Evolutionary conservation across 2,797 vertebrate genomes (phyloP).

Genomic region (Bradypodion ventrale): DNA sequence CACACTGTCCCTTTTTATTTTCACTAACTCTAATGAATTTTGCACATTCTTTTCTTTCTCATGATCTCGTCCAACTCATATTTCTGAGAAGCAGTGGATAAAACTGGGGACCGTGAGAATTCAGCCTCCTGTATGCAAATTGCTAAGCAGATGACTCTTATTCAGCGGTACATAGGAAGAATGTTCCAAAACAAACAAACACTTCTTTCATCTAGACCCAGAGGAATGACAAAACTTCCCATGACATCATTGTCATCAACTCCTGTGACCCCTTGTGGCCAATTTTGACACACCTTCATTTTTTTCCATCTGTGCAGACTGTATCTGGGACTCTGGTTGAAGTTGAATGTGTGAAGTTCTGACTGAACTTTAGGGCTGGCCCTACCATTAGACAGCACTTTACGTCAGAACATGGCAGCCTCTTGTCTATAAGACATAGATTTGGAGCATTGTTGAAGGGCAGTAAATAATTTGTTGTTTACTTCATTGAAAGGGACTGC

Average conservation of each 20-base stretch:
- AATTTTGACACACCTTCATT: constrained; percentile 73
- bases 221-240: constrained; percentile 71
- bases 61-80: background rate
- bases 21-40: background rate
- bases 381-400: too few relatives aligned
- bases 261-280: constrained; percentile 69
- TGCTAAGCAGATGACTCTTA: constrained; percentile 27
- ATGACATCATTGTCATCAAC: constrained; percentile 74
- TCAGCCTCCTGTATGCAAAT: constrained; percentile 40
- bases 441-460: too few relatives aligned
- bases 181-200: constrained; percentile 66
- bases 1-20: too few relatives aligned
- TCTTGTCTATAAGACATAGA: too few relatives aligned
- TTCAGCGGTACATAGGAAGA: constrained; percentile 53
- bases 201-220: constrained; percentile 58
- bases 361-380: too few relatives aligned
- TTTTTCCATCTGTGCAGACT: constrained; percentile 61
- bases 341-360: too few relatives aligned
- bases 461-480: too few relatives aligned
- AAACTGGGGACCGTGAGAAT: constrained; percentile 7
- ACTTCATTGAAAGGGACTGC: too few relatives aligned
- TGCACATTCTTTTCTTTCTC: background rate
- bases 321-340: too few relatives aligned
- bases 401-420: too few relatives aligned
- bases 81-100: background rate